These are phyloP conservation scores for Umimayanthus chanpuru DNA, from an alignment of 92 coral and sea anemone genomes.

Conservation along the genomic window DNA sequence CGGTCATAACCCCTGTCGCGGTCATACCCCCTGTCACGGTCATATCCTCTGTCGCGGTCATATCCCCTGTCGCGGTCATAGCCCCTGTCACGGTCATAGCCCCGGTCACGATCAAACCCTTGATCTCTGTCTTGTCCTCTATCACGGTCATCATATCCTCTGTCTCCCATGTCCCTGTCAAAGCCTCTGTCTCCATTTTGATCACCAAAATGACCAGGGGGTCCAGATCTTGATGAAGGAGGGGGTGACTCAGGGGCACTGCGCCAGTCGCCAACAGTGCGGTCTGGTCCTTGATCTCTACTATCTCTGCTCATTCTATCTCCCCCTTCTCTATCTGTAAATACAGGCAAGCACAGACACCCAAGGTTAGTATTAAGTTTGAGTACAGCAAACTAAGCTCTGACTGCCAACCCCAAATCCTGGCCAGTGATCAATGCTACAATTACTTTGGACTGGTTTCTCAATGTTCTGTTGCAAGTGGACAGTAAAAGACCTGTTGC, in stretches of 20 bases:
- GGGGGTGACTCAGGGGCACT: constrained; percentile 64
- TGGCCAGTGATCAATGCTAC: too few species aligned
- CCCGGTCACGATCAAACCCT: constrained; percentile 55
- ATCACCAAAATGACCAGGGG: constrained; percentile 46
- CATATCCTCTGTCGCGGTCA: constrained; percentile 6
- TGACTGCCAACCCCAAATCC: not conserved
- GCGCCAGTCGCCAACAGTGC: constrained; percentile 87
- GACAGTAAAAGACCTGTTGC: too few species aligned
- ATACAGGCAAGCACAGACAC: not conserved
- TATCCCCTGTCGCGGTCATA: constrained; percentile 37
- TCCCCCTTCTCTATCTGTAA: constrained; percentile 59
- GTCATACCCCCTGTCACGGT: constrained; percentile 49
- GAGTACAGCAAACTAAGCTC: not conserved
- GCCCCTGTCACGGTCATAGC: constrained; percentile 44
- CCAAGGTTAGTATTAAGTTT: not conserved
- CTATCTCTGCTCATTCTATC: constrained; percentile 63
- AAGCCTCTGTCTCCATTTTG: constrained; percentile 52
- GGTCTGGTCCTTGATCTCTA: constrained; percentile 70
- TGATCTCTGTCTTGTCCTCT: constrained; percentile 49
- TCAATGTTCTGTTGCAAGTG: too few species aligned
- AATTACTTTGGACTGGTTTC: too few species aligned
- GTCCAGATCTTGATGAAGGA: constrained; percentile 55
- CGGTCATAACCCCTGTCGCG: constrained; percentile 48
- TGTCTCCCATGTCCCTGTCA: constrained; percentile 53
- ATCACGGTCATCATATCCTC: constrained; percentile 53